Evolutionary conservation across 2,888 invertebrate species (phyloP), one percentile per base, ranked within the genome.

Genomic region (Imbricaverruca yamaguchii): DNA sequence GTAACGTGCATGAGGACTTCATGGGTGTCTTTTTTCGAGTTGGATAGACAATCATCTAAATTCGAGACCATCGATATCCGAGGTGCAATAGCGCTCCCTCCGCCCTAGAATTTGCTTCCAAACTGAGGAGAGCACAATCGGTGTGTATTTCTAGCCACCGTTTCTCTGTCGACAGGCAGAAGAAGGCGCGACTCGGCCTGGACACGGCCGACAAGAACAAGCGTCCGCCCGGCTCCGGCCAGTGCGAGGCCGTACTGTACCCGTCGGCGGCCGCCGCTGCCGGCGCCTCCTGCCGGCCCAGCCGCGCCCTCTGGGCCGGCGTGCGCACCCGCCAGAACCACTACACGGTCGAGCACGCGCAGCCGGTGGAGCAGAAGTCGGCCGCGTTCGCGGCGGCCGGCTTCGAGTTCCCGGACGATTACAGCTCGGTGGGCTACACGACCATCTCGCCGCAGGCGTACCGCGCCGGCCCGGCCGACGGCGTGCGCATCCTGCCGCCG

Each of bases 251-350:
- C 0, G 90, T 91, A 59, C 87, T 91, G 7, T 91, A 91, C 86
- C 91, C 91, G 2, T 89, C 89, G 65, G 86, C 90, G 56, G 89
- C 89, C 83, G 86, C 88, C 18, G 83, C 82, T 85, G 88, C 82
- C 80, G 84, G 84, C 18, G 83, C 84, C 80, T 88, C 90, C 23
- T 90, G 91, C 39, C 89, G 91, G 21, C 92, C 92, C 86, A 92
- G 91, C 8, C 89, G 92, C 12, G 91, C 92, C 4, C 89, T 93
- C 79, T 95, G 95, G 95, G 94, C 95, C 0, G 93, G 94, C 0
- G 87, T 95, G 15, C 83, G 83, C 77, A 82, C 84, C 23, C 79
- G 83, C 39, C 83, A 84, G 80, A 84, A 84, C 81, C 84, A 84
- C 82, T 84, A 84, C 82, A 84, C 84, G 56, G 83, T 84, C 61